Evolutionary conservation across 2,113 vertebrate genomes (phyloP).

Genomic region (Pomatorhinus ruficollis): DNA sequence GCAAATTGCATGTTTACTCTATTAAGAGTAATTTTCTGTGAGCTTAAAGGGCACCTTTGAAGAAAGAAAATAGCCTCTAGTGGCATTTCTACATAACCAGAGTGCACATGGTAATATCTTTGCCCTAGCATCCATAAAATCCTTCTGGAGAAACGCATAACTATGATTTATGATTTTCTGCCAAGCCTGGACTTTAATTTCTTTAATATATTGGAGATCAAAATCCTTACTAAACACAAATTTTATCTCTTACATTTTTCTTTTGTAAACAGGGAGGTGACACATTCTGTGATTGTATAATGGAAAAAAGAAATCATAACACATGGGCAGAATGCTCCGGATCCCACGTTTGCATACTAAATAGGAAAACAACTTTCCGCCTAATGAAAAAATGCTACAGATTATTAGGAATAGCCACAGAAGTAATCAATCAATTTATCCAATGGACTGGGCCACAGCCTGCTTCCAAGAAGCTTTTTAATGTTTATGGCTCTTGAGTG

Average conservation of each 20-base stretch:
- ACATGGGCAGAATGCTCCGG: constrained; percentile 30
- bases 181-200: constrained; percentile 32
- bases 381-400: constrained; percentile 70
- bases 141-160: constrained; percentile 52
- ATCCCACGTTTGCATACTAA: constrained; percentile 60
- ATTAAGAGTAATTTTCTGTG: constrained; percentile 51
- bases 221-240: constrained; percentile 65
- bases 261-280: constrained; percentile 50
- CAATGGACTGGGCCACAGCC: constrained; percentile 14
- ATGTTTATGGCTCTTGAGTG: constrained; percentile 21
- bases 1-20: constrained; percentile 44
- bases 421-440: constrained; percentile 64
- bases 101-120: constrained; percentile 46
- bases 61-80: constrained; percentile 49
- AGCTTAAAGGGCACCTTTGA: constrained; percentile 58
- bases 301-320: constrained; percentile 51
- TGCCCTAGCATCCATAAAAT: constrained; percentile 52
- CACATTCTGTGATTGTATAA: constrained; percentile 34
- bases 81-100: constrained; percentile 39
- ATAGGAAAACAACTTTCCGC: constrained; percentile 67
- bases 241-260: constrained; percentile 63
- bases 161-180: constrained; percentile 68
- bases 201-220: constrained; percentile 64
- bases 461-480: constrained; percentile 62
- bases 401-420: constrained; percentile 61